Base-by-base conservation (phyloP, 2,888 invertebrate genomes). In the Apotomis capreana region DNA sequence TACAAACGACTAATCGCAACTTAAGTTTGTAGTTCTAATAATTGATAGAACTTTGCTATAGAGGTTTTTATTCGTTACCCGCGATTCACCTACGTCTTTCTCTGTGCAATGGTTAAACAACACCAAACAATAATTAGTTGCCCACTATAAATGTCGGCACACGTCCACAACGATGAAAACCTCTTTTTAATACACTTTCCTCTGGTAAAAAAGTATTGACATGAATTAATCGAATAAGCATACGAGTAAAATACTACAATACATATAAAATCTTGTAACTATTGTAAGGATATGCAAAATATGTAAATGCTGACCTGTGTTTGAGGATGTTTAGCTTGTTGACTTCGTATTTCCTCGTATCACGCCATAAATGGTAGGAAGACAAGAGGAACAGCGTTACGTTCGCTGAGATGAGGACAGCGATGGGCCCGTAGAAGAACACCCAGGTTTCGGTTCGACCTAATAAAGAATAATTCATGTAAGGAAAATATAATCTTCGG, bases 351-450 rank as follows among this genome's bases (percentile, higher is more conserved):
- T 93, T 91, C 73, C 87, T 90, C 12, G 91, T 93, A 61, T 94
- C 91, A 69, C 83, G 89, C 94, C 95, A 95, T 61, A 96, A 87
- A 51, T 86, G 87, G 76, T 89, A 89, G 0, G 94, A 94, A 0
- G 96, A 95, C 78, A 95, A 84, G 0, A 94, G 79, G 77, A 95
- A 95, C 74, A 95, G 93, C 0, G 94, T 62, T 0, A 95, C 82
- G 79, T 96, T 96, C 9, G 93, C 77, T 0, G 89, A 76, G 49
- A 96, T 85, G 6, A 96, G 84, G 40, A 94, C 74, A 0, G 94
- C 89, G n/a, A 96, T 91, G 0, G 96, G 96, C 0, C 95, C 95
- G 80, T 95, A 96, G 83, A 96, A 95, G 84, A 94, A 96, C 1
- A 93, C 89, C 94, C 95, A 95, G 0, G 94, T 94, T 81, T 94